phyloP scores from a whole-genome alignment of 2,888 invertebrate genomes.

The Drosophila melanosoma region DNA sequence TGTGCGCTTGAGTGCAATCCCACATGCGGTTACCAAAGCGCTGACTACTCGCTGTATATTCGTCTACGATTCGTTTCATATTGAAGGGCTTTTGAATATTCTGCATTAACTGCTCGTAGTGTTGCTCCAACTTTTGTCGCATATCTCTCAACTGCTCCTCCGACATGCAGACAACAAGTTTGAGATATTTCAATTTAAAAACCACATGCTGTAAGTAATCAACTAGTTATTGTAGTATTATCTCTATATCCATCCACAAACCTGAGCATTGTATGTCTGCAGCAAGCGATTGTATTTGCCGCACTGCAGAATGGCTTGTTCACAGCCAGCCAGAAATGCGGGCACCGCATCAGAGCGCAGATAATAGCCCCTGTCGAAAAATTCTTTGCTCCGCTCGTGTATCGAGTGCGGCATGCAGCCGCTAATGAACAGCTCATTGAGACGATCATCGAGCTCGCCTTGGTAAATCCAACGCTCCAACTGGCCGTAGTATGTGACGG shows the following conservation, averaged over 20 bases:
- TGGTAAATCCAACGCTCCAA: slow-evolving; percentile 94
- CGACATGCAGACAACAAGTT: slow-evolving; percentile 82
- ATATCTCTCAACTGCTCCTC: slow-evolving; percentile 79
- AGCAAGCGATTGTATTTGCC: slow-evolving; percentile 91
- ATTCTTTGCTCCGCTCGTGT: slow-evolving; percentile 82
- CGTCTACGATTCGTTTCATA: slow-evolving; percentile 86
- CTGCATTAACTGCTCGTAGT: slow-evolving; percentile 64
- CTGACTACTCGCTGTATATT: slow-evolving; percentile 85
- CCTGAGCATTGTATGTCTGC: slow-evolving; percentile 89
- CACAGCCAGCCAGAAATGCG: slow-evolving; percentile 88
- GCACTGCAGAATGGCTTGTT: slow-evolving; percentile 89
- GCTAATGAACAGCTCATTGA: slow-evolving; percentile 93
- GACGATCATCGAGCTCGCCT: slow-evolving; percentile 92
- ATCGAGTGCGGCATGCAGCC: slow-evolving; percentile 72
- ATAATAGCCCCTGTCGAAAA: slow-evolving; percentile 83
- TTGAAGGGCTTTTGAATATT: slow-evolving; percentile 86
- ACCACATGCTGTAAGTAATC: slow-evolving; percentile 76
- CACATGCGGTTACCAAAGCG: slow-evolving; percentile 86
- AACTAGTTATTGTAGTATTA: not conserved
- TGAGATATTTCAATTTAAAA: slow-evolving; percentile 79
- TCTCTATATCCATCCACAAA: slow-evolving; percentile 82
- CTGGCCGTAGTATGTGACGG: slow-evolving; percentile 83
- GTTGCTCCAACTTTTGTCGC: slow-evolving; percentile 65
- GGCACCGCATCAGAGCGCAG: slow-evolving; percentile 86
- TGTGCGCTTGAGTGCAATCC: slow-evolving; percentile 79